Base-by-base conservation (phyloP, 2,888 invertebrate species). In the Diarsia dahlii region DNA sequence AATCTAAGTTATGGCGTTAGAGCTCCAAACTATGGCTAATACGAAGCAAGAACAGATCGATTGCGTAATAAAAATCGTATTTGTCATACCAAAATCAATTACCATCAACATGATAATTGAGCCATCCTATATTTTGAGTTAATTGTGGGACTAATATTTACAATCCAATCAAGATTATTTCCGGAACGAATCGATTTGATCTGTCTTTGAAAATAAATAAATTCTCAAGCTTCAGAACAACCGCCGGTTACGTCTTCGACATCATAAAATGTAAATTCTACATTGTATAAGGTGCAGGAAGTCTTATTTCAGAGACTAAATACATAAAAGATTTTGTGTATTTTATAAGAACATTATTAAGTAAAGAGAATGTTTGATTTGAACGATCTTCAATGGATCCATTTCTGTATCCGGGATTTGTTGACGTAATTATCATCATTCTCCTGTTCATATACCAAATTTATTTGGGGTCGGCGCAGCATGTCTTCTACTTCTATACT, bases 131-230 rank as follows among this genome's bases (percentile, higher is more conserved):
- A 60, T 79, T 82, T 79, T 52, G 13, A 45, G 56, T 74, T 87
- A 74, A 82, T 75, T 74, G 68, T 84, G 80, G 28, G 75, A 80
- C 79, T 65, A 86, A 82, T 84, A 80, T 84, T 86, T 74, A 84
- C 79, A 74, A 79, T 69, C 68, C 78, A 80, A 81, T 77, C 84
- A 76, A 60, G 73, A 76, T 71, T 62, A 78, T 71, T 81, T 84
- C 75, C 87, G 81, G 68, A 85, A 67, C 80, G 58, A 84, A 85
- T 86, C 50, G 66, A 77, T 86, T 76, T 76, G 45, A 75, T 80
- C 15, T 74, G 72, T 83, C 80, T 76, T 76, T 45, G 67, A 80
- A 75, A 88, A 80, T 58, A 80, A 86, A 80, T 74, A 74, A 45
- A 74, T 76, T 86, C 74, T 78, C 63, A 78, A 75, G 64, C 67